Base-by-base conservation (phyloP, 2,888 invertebrate species). In the Phorcus lineatus region DNA sequence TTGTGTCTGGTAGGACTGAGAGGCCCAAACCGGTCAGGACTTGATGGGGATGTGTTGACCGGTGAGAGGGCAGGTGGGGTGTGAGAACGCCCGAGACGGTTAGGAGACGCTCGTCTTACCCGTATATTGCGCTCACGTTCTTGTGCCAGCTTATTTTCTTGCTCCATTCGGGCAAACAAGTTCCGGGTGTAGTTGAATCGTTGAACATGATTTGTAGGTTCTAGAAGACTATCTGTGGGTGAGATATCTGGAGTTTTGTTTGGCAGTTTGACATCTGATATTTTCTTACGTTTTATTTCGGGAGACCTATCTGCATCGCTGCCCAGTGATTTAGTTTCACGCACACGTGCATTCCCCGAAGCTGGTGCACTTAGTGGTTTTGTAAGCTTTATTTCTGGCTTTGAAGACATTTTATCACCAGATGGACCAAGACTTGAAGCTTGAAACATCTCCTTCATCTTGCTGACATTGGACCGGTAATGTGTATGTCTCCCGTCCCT, bases 161-260 rank as follows among this genome's bases (percentile, higher is more conserved):
- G 90, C 79, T 92, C 92, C 87, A 93, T 87, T n/a, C 89, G 84
- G n/a, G 91, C 92, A 83, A 92, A 92, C 66, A 92, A 83, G 6
- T 91, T 91, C 17, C 92, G 85, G 0, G 92, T 92, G 83, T 90
- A 88, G 78, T 91, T 91, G 79, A 92, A 92, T 17, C 92, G 83
- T 80, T 92, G 89, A 0, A 92, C 91, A 86, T 92, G 92, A 79
- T 86, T 91, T 16, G 90, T 88, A n/a, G 90, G 83, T 55, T 89
- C 88, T 17, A 83, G 76, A 2, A 86, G 77, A 55, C 57, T 77
- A 24, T 74, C 22, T 57, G 11, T 57, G 17, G 70, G 54, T 0
- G 28, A 53, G 9, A 57, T 13, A n/a, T 24, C 40, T 28, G 31
- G 17, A 22, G 57, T 24, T 52, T 52, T 40, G 9, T 54, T 31